Evolutionary conservation across 2,888 invertebrate genomes (phyloP).

Genomic region (Teleiodes luculella): DNA sequence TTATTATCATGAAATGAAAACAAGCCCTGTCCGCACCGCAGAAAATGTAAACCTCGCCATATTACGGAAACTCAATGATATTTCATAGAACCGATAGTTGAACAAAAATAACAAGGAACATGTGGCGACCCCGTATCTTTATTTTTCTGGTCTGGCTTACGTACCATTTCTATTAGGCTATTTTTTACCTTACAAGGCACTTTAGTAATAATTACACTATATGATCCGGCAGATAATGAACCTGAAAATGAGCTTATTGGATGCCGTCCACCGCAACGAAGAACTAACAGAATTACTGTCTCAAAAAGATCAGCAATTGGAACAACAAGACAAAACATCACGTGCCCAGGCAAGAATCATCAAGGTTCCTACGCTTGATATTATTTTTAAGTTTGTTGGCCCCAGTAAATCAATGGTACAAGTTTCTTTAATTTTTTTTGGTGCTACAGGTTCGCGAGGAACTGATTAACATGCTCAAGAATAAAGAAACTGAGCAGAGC

Average conservation of each 20-base stretch:
- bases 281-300: slow-evolving; percentile 67
- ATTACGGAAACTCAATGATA: too few species aligned
- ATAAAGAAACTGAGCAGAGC: slow-evolving; percentile 75
- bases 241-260: slow-evolving; percentile 63
- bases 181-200: background rate
- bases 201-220: background rate
- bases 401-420: too few species aligned
- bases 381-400: background rate
- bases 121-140: too few species aligned
- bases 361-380: slow-evolving; percentile 59
- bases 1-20: too few species aligned
- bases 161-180: too few species aligned
- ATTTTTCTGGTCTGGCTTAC: too few species aligned
- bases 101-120: too few species aligned
- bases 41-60: too few species aligned
- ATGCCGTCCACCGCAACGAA: slow-evolving; percentile 65
- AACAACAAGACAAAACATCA: slow-evolving; percentile 79
- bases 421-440: background rate
- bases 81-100: too few species aligned
- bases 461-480: slow-evolving; percentile 78
- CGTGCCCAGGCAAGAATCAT: slow-evolving; percentile 80
- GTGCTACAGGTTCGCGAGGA: slow-evolving; percentile 76
- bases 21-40: too few species aligned
- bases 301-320: slow-evolving; percentile 78
- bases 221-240: slow-evolving; percentile 53